Evolutionary conservation across 1,140 invertebrate genomes (phyloP).

Genomic region (Cherax destructor): DNA sequence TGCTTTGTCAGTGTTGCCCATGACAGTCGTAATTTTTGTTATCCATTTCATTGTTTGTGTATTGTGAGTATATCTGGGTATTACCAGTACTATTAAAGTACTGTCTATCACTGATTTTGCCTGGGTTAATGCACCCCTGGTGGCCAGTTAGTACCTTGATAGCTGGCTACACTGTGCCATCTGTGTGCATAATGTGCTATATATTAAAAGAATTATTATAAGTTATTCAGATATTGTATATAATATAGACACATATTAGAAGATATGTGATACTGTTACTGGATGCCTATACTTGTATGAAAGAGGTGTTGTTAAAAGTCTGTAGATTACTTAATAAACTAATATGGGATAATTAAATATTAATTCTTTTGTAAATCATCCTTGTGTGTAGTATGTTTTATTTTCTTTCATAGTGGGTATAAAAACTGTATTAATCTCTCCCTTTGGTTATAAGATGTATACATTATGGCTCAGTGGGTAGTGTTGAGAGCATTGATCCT

Average conservation of each 20-base stretch:
- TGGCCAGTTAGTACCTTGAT: constrained; percentile 3
- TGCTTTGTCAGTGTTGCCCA: not conserved
- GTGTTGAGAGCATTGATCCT: no score
- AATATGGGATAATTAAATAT: constrained; percentile 31
- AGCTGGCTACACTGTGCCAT: not conserved
- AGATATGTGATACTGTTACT: constrained; percentile 33
- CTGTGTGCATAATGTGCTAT: constrained; percentile 17
- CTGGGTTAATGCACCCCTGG: not conserved
- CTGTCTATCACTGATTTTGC: not conserved
- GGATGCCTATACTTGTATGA: constrained; percentile 44
- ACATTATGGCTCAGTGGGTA: no score
- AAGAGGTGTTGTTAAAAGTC: constrained; percentile 37
- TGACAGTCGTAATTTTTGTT: not conserved
- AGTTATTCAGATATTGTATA: constrained; percentile 41
- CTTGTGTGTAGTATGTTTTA: no score
- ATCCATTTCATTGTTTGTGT: not conserved
- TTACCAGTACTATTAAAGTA: not conserved
- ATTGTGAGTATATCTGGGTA: not conserved
- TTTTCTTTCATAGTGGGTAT: no score
- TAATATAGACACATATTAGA: constrained; percentile 36
- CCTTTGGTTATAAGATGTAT: no score
- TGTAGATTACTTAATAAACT: constrained; percentile 58
- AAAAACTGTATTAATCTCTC: no score
- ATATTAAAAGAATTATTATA: not conserved
- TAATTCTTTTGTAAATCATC: not conserved